Base-by-base conservation (phyloP, 2,888 invertebrate genomes). In the Trichopoda pennipes region DNA sequence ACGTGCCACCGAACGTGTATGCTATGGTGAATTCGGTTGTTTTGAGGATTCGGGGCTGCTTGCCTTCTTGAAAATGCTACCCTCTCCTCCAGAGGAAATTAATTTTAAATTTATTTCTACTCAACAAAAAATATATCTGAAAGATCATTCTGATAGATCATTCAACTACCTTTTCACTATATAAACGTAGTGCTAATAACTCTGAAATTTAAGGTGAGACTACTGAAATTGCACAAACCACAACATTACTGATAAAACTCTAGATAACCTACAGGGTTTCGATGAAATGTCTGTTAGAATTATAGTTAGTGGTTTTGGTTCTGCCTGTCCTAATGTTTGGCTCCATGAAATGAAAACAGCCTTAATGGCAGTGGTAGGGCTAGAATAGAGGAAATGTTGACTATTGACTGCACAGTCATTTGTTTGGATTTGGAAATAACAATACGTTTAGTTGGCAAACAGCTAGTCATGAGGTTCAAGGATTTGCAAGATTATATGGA, bases 401-500 rank as follows among this genome's bases (percentile, higher is more conserved):
- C 28, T 28, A 8, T 28, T 19, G 95, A 96, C 88, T 95, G 95
- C 87, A 96, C 96, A 89, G 95, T 97, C 8, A 95, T 98, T 77
- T 97, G 97, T 89, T 97, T 98, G 23, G 97, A 98, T 89, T 98
- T 98, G 98, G 96, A 96, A 87, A 95, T 42, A 98, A 98, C 90
- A n/a, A 97, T 97, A 0, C 92, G 97, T 69, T 92, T 98, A 23
- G 97, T 98, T 6, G 98, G 97, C 4, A 95, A 96, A 86, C 97
- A 97, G 91, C 92, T 97, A 76, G 95, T 96, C 32, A 94, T 96
- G 92, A 90, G 97, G 84, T 91, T 97, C 69, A 93, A 93, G 88
- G 93, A 94, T 55, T 92, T 96, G 53, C 93, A 94, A 60, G 92
- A 94, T 85, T 92, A 94, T 87, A 94, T 94, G 84, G 94, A 95